These are phyloP conservation scores for Glaucopsyche alexis DNA, from an alignment of 2,888 invertebrate genomes.

Conservation along the genomic window DNA sequence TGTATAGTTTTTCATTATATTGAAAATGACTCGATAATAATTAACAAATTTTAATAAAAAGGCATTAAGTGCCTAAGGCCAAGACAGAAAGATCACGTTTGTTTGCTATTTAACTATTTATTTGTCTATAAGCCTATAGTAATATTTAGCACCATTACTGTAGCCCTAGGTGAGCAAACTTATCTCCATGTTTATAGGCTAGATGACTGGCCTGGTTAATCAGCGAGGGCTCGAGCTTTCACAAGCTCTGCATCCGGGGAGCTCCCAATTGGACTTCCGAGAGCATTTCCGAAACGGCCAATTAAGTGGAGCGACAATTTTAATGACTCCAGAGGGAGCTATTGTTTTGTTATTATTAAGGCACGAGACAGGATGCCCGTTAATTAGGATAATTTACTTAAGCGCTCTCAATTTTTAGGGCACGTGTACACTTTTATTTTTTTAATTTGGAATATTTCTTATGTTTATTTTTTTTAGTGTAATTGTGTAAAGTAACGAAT, in stretches of 20 bases:
- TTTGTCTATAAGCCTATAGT: no score
- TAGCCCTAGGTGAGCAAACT: no score
- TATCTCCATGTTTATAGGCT: no score
- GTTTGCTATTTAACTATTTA: no score
- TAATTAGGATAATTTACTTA: constrained; percentile 74
- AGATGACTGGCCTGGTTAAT: constrained; percentile 31
- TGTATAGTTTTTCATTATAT: no score
- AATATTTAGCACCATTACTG: no score
- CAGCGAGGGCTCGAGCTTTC: constrained; percentile 58
- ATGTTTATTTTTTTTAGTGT: neutral
- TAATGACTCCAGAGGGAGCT: constrained; percentile 64
- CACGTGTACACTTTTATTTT: constrained; percentile 31
- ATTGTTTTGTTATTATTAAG: constrained; percentile 77
- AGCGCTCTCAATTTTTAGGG: constrained; percentile 53
- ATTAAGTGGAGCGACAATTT: constrained; percentile 56
- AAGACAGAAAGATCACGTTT: no score
- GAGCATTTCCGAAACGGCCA: constrained; percentile 72
- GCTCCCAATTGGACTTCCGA: constrained; percentile 79
- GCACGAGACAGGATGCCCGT: constrained; percentile 77
- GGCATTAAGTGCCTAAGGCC: no score
- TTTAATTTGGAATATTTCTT: constrained; percentile 30
- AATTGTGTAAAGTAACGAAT: no score
- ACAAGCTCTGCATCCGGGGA: constrained; percentile 71
- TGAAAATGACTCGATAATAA: no score
- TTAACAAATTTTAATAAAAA: no score